Conservation (phyloP, 1,140 invertebrate species). For the Nymphalis io region DNA sequence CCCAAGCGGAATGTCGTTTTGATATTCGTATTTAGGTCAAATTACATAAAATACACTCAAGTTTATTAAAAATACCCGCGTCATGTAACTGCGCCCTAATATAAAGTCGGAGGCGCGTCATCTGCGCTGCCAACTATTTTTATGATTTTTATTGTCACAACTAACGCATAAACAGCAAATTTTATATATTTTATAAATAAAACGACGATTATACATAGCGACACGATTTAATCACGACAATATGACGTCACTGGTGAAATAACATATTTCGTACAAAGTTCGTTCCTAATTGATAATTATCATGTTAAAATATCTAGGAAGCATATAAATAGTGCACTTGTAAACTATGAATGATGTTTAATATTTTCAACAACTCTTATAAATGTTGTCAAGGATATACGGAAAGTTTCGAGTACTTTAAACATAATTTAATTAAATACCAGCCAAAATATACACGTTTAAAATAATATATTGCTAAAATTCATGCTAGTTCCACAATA, state of each 20-base stretch:
- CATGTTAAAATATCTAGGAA: neutral
- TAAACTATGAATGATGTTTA: neutral
- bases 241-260: constrained; percentile 29
- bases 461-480: constrained; percentile 2
- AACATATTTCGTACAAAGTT: neutral
- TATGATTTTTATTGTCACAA: constrained; percentile 56
- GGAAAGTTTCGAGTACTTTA: neutral
- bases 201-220: constrained; percentile 27
- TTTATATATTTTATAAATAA: constrained; percentile 38
- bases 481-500: constrained; percentile 3
- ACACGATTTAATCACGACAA: constrained; percentile 26
- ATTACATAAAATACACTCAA: constrained; percentile 10
- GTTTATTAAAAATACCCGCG: neutral
- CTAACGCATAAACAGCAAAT: constrained; percentile 48
- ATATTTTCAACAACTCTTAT: neutral
- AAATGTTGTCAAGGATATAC: neutral
- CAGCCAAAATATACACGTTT: neutral
- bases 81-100: constrained; percentile 23
- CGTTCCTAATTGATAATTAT: constrained; percentile 11
- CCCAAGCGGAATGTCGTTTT: neutral
- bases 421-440: neutral
- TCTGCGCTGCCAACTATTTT: constrained; percentile 60
- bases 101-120: constrained; percentile 28
- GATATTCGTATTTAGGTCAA: neutral
- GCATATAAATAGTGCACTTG: neutral